Percentiles rank a stretch among this genome's conserved stretches.
Evolutionary conservation across 2,888 invertebrate species (phyloP).

Genomic region (Portevinia maculata): DNA sequence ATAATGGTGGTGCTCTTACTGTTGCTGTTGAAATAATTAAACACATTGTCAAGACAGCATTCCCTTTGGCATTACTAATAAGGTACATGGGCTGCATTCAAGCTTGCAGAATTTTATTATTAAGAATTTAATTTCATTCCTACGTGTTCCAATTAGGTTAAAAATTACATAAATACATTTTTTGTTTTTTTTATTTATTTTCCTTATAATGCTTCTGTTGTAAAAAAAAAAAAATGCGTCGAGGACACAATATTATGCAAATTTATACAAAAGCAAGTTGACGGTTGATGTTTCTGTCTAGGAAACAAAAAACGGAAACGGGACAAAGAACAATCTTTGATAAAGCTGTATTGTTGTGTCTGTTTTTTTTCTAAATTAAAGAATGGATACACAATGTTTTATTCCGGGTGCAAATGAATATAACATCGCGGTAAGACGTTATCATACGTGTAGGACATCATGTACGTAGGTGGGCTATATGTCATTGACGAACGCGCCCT

Average conservation of each 20-base stretch:
- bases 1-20: neutral
- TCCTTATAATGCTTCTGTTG: neutral
- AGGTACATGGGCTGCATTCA: conserved; percentile 41
- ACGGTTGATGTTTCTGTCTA: conserved; percentile 10
- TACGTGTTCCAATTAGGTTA: conserved; percentile 67
- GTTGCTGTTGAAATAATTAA: conserved; percentile 46
- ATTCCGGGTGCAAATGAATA: conserved; percentile 57
- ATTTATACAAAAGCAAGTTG: conserved; percentile 23
- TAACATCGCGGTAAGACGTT: conserved; percentile 48
- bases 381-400: conserved; percentile 54
- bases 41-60: conserved; percentile 1
- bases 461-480: neutral
- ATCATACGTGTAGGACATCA: neutral
- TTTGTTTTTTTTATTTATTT: conserved; percentile 50
- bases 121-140: conserved; percentile 54
- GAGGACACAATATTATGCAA: conserved; percentile 51
- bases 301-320: neutral
- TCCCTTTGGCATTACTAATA: conserved; percentile 1
- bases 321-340: neutral
- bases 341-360: neutral
- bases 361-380: conserved; percentile 40
- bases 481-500: conserved; percentile 15
- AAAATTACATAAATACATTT: conserved; percentile 62
- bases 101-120: conserved; percentile 43
- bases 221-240: conserved; percentile 18